Percentiles rank a stretch among this genome's conserved stretches.
Evolutionary conservation across 2,888 invertebrate species (phyloP).

Genomic region (Schizotus pectinicornis): DNA sequence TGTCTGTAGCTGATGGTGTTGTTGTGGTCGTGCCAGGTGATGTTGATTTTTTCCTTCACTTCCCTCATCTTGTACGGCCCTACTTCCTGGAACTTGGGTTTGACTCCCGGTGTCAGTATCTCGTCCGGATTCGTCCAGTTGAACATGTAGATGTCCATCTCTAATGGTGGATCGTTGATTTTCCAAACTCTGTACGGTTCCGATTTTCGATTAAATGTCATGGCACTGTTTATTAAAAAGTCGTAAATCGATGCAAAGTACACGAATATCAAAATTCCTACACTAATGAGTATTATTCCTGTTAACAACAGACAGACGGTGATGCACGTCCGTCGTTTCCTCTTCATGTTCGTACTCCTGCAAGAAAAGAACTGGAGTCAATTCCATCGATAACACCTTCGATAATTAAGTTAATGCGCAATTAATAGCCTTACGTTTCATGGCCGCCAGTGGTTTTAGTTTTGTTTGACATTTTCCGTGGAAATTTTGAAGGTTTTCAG

Average conservation of each 20-base stretch:
- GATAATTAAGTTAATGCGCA: no score
- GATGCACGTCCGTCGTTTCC: constrained; percentile 37
- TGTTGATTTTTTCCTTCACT: constrained; percentile 71
- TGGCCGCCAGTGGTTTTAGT: no score
- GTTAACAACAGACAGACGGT: constrained; percentile 44
- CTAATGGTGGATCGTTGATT: constrained; percentile 52
- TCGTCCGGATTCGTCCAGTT: constrained; percentile 61
- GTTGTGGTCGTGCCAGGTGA: constrained; percentile 76
- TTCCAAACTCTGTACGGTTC: constrained; percentile 51
- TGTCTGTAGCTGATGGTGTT: constrained; percentile 75
- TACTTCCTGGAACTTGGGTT: constrained; percentile 64
- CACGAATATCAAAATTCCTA: constrained; percentile 47
- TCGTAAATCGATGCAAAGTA: constrained; percentile 48
- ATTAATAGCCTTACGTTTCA: no score
- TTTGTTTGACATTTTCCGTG: no score
- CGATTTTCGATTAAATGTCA: constrained; percentile 44
- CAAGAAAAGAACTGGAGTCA: background rate
- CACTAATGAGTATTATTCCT: constrained; percentile 45
- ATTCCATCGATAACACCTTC: background rate
- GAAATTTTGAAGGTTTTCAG: no score
- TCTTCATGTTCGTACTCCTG: constrained; percentile 41
- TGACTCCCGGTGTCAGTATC: constrained; percentile 60
- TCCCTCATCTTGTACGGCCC: constrained; percentile 75
- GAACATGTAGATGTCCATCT: constrained; percentile 52
- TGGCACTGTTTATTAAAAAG: constrained; percentile 41